Evolutionary conservation across 1,140 invertebrate genomes (phyloP).

Genomic region (Bombus waltoni): DNA sequence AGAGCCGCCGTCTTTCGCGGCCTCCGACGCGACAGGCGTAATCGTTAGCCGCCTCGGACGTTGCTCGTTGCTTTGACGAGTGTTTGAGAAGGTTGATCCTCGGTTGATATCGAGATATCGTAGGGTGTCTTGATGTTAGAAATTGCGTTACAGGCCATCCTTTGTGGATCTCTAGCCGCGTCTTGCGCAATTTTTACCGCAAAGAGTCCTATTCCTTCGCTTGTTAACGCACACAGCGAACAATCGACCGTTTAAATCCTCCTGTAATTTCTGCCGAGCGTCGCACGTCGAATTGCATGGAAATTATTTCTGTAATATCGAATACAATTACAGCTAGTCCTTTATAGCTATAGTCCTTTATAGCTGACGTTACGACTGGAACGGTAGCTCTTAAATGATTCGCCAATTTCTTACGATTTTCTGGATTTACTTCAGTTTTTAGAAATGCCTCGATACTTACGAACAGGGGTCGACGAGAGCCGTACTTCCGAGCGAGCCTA

Average conservation of each 20-base stretch:
- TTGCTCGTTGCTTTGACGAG: conserved; percentile 20
- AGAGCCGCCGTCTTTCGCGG: background rate
- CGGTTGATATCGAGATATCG: background rate
- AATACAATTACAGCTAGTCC: too few species aligned
- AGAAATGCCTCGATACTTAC: background rate
- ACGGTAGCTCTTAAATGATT: too few species aligned
- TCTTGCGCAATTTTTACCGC: background rate
- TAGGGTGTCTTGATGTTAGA: too few species aligned
- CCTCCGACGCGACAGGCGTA: background rate
- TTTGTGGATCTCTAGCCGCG: background rate
- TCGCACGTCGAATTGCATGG: too few species aligned
- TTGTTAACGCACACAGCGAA: too few species aligned
- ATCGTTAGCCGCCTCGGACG: background rate
- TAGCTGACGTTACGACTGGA: too few species aligned
- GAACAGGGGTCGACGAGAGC: too few species aligned
- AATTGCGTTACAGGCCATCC: background rate
- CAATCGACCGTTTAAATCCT: too few species aligned
- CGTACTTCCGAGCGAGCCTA: background rate
- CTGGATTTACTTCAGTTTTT: background rate
- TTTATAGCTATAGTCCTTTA: too few species aligned
- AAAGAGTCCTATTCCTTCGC: background rate
- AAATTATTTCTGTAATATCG: too few species aligned
- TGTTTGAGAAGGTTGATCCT: conserved; percentile 9
- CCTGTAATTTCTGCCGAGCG: too few species aligned
- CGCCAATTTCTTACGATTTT: background rate